Base-by-base conservation (phyloP, 2,797 vertebrate genomes). In the Anomalospiza imberbis region DNA sequence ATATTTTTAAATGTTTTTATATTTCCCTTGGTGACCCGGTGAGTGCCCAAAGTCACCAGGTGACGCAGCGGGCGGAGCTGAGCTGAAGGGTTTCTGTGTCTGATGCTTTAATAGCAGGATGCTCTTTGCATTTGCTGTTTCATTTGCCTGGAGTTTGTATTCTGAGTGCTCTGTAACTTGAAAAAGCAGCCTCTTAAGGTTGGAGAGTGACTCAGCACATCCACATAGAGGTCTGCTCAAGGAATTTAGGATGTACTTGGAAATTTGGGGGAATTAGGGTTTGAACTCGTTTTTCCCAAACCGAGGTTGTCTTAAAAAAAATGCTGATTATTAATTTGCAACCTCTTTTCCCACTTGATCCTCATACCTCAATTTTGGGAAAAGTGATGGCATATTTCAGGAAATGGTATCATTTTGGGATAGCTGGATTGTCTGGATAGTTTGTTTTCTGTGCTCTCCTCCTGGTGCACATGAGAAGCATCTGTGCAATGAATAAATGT, bases 171-270 rank as follows among this genome's bases (percentile, higher is more conserved):
- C 44, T 55, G 54, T 55, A 61, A 65, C 60, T 91, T 38, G 5
- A 34, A 88, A 78, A 25, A 80, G 81, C 88, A 91, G 85, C 73
- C 24, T 94, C 54, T 70, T 60, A 87, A 82, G 81, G 78, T 63
- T 91, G 85, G 65, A 79, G 87, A 83, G 54, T 95, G 95, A 96
- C 93, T 97, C 94, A 94, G 96, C 94, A 95, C 73, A 89, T 95
- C 65, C 81, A 88, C 66, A 65, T 15, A 89, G 63, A 87, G 86
- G 40, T 91, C 86, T 92, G 78, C 58, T 92, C 81, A 68, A 76
- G 91, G 72, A 91, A 73, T 2, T 87, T 38, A 32, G 48, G 47
- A 67, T 87, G 84, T 85, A 19, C 48, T 66, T 40, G 12, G n/a
- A 76, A 94, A 79, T 87, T 34, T 32, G 25, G 16, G 15, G 10